Percentiles rank a stretch among this genome's conserved stretches.
Evolutionary conservation across 2,113 vertebrate genomes (phyloP).

Genomic region (Eleginops maclovinus): DNA sequence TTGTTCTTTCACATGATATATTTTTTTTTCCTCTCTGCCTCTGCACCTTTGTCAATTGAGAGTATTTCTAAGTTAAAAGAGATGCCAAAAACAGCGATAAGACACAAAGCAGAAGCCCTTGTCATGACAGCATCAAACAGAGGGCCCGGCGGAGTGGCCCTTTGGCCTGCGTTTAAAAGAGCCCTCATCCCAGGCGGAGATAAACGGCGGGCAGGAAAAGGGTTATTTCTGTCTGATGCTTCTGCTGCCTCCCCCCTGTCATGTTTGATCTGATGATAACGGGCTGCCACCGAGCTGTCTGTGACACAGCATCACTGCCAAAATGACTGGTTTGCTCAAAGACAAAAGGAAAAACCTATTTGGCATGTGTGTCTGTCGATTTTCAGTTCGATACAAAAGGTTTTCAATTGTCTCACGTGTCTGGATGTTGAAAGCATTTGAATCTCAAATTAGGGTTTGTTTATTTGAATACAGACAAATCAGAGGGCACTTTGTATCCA

Average conservation of each 20-base stretch:
- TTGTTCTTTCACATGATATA: background rate
- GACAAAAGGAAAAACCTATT: slow-evolving; percentile 61
- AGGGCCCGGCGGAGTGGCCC: slow-evolving; percentile 49
- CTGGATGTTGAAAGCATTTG: slow-evolving; percentile 68
- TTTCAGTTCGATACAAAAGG: slow-evolving; percentile 62
- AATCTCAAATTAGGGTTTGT: slow-evolving; percentile 72
- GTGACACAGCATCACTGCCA: slow-evolving; percentile 52
- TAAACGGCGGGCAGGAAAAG: slow-evolving; percentile 68
- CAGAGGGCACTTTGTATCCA: slow-evolving; percentile 45
- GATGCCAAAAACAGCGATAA: slow-evolving; percentile 70
- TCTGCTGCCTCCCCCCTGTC: slow-evolving; percentile 73
- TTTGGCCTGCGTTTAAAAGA: slow-evolving; percentile 69
- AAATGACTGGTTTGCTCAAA: slow-evolving; percentile 57
- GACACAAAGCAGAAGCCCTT: slow-evolving; percentile 71
- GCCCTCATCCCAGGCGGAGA: slow-evolving; percentile 65
- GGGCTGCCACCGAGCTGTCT: slow-evolving; percentile 62
- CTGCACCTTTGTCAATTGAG: slow-evolving; percentile 36
- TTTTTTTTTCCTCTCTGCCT: background rate
- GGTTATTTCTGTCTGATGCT: slow-evolving; percentile 75
- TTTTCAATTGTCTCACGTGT: slow-evolving; percentile 71
- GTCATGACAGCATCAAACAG: slow-evolving; percentile 70
- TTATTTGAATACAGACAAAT: slow-evolving; percentile 78
- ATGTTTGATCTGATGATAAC: slow-evolving; percentile 78
- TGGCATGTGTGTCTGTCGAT: slow-evolving; percentile 28
- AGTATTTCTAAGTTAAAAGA: slow-evolving; percentile 67